Evolutionary conservation across 2,113 vertebrate genomes (phyloP), one percentile per base, ranked within the genome.

Genomic region (Periophthalmus modestus): DNA sequence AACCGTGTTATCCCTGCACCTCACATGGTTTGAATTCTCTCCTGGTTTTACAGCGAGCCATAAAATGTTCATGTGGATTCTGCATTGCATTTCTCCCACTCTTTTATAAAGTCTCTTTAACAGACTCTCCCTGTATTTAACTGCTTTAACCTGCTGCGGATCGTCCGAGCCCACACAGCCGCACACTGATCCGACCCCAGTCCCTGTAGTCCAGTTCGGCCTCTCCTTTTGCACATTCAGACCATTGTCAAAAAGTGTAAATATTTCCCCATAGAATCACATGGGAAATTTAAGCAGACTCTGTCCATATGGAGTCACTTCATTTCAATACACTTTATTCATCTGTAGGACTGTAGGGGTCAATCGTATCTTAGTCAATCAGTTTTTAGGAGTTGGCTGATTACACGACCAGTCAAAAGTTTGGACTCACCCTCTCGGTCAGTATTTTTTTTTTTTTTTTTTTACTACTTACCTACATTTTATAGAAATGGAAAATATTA

Each of bases 121-220:
- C 63, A 72, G 43, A 68, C 73, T 24, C 28, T 65, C 36, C 12
- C 21, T 67, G 5, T 52, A 54, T 75, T 82, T 74, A 76, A 69
- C 70, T 21, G 19, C 79, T 28, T 1, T 13, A 79, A 74, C 72
- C 79, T 72, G 59, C 68, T 68, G 58, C 57, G 57, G 0, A 14
- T 14, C 11, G 12, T 5, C 65, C 68, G 70, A 69, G 58, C 72
- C 71, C 39, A 18, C 70, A 54, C 58, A 24, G 54, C 70, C 65
- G 24, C 75, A 68, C 57, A 52, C 63, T 46, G 50, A 18, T 34
- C 66, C 77, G 74, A 72, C 72, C 63, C 94, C 92, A 87, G 86
- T 95, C 95, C 93, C 95, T 85, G 69, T 92, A 92, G 94, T 94
- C 88, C 0, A 93, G 93, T 95, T 88, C 91, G 81, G 84, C 90